These are phyloP conservation scores for Pelobates fuscus DNA, from an alignment of 2,113 vertebrate genomes.

Conservation along the genomic window DNA sequence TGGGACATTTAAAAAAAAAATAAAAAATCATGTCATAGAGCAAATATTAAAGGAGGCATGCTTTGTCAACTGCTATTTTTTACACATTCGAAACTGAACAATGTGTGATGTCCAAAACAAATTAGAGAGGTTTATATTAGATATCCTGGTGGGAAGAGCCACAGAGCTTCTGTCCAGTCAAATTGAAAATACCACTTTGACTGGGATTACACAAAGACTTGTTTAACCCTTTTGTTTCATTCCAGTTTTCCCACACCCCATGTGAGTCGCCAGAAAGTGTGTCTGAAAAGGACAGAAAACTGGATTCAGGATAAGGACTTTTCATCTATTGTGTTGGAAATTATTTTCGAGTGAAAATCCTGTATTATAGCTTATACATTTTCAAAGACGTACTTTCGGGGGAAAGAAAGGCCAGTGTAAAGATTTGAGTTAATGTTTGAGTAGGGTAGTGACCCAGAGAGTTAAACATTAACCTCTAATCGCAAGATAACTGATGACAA, in stretches of 20 bases:
- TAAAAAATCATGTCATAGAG: too few species aligned
- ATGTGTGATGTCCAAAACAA: neutral
- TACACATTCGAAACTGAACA: too few species aligned
- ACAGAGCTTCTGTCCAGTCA: neutral
- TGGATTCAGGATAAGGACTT: neutral
- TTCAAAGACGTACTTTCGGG: neutral
- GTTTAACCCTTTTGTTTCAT: constrained; percentile 13
- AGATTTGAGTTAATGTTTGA: constrained; percentile 6
- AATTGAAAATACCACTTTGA: constrained; percentile 1
- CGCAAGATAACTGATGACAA: neutral
- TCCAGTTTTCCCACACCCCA: constrained; percentile 30
- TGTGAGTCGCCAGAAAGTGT: constrained; percentile 3
- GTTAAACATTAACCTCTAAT: constrained; percentile 27
- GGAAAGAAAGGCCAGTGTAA: constrained; percentile 7
- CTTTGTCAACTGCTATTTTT: too few species aligned
- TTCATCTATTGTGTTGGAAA: constrained; percentile 2
- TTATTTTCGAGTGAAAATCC: neutral
- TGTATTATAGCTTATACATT: neutral
- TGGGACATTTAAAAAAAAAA: too few species aligned
- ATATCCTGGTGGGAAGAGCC: neutral
- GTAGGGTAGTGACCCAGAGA: neutral
- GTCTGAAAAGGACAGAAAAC: constrained; percentile 17
- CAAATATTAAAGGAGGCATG: too few species aligned
- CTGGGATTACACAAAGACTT: constrained; percentile 18
- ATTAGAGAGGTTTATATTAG: neutral